Conservation (phyloP, 2,113 vertebrate genomes). For the Phoxinus phoxinus region DNA sequence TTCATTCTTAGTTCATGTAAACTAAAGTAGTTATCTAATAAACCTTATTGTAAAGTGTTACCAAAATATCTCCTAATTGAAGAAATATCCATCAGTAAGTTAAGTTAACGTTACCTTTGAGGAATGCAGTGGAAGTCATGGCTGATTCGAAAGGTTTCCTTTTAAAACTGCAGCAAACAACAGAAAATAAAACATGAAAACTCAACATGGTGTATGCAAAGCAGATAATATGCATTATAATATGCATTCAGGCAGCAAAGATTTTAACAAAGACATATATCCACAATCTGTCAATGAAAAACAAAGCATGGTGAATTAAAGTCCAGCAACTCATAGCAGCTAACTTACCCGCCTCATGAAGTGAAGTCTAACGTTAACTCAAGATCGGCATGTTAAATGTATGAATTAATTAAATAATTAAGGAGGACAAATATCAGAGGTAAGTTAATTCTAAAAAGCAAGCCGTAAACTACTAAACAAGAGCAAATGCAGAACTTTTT, state of each 20-base stretch:
- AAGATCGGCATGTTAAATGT: neutral
- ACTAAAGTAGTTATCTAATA: too few relatives aligned
- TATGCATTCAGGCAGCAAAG: neutral
- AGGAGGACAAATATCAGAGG: neutral
- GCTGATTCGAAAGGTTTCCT: neutral
- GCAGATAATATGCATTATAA: neutral
- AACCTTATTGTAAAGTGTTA: too few relatives aligned
- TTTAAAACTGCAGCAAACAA: neutral
- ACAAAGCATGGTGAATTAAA: neutral
- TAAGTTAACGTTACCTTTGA: slow-evolving; percentile 52
- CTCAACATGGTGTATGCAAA: neutral
- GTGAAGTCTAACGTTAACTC: too few relatives aligned
- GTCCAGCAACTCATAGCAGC: neutral
- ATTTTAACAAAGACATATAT: neutral
- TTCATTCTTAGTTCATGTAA: too few relatives aligned
- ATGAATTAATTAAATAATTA: neutral
- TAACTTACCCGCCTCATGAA: too few relatives aligned
- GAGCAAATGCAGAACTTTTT: neutral
- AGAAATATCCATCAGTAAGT: neutral
- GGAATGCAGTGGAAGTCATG: slow-evolving; percentile 53
- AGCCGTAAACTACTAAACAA: neutral
- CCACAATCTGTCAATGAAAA: neutral
- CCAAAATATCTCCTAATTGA: neutral
- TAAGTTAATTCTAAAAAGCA: neutral
- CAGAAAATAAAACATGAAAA: neutral